Percentiles rank a stretch among this genome's conserved stretches.
Conservation (phyloP, 1,140 invertebrate species). For the Sycophila sp. region DNA sequence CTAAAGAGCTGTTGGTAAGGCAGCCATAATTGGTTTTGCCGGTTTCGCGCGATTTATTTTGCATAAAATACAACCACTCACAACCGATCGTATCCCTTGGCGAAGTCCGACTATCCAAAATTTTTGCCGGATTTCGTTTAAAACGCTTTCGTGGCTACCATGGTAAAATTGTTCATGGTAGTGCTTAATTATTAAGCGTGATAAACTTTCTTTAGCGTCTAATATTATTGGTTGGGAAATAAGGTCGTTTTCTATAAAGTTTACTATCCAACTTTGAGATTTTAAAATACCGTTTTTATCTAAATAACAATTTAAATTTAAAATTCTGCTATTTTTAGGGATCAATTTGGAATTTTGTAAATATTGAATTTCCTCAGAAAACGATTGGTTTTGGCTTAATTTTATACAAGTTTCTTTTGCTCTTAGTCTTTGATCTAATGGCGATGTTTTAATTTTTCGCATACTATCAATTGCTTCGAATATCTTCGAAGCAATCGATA, state of each 20-base stretch:
- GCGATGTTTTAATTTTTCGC: neutral
- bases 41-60: neutral
- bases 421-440: neutral
- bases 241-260: neutral
- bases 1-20: neutral
- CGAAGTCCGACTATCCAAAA: conserved; percentile 10
- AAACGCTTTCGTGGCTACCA: conserved; percentile 19
- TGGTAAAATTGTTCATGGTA: neutral
- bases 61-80: neutral
- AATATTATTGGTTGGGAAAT: neutral
- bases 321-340: neutral
- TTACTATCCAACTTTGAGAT: neutral
- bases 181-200: neutral
- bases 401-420: neutral
- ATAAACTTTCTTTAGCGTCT: neutral
- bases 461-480: neutral
- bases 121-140: conserved; percentile 36
- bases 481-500: neutral
- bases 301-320: neutral
- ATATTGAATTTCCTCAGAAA: neutral
- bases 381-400: neutral
- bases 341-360: neutral
- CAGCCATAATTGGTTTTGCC: neutral
- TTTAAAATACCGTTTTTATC: neutral
- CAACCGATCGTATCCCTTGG: neutral